Conservation (phyloP, 2,888 invertebrate species). For the Geotrupes spiniger region DNA sequence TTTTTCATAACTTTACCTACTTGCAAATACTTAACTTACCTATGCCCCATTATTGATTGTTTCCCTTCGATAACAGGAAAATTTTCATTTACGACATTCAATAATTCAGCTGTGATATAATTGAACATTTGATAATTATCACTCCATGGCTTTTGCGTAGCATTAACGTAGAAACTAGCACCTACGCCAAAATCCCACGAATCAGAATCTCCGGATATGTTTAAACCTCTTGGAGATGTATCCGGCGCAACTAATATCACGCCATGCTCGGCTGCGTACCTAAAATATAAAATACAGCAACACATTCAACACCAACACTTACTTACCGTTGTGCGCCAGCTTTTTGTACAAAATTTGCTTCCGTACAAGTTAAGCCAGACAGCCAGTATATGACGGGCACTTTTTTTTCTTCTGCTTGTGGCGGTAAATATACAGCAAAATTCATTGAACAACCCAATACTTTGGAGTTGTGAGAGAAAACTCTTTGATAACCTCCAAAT, state of each 20-base stretch:
- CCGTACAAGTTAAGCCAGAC: conserved; percentile 90
- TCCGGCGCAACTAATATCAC: conserved; percentile 91
- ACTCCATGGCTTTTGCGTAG: conserved; percentile 87
- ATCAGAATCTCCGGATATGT: conserved; percentile 88
- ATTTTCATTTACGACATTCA: conserved; percentile 69
- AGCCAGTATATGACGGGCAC: conserved; percentile 87
- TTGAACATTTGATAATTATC: conserved; percentile 93
- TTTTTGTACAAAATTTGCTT: conserved; percentile 94
- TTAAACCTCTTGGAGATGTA: conserved; percentile 89
- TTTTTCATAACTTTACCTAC: too few species aligned
- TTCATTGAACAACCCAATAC: conserved; percentile 87
- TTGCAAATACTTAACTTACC: conserved; percentile 50
- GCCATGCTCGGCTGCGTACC: conserved; percentile 80
- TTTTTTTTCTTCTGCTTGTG: conserved; percentile 63
- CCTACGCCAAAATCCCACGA: conserved; percentile 92
- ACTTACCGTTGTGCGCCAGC: conserved; percentile 82
- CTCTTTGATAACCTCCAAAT: conserved; percentile 84
- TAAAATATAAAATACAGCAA: conserved; percentile 30
- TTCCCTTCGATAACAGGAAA: conserved; percentile 64
- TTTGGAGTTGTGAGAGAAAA: conserved; percentile 76
- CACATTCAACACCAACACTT: not conserved
- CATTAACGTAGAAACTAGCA: conserved; percentile 95
- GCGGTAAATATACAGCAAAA: conserved; percentile 88
- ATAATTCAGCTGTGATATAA: conserved; percentile 87
- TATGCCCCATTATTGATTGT: conserved; percentile 79